Percentiles rank a stretch among this genome's conserved stretches.
phyloP scores from a whole-genome alignment of 2,797 vertebrate genomes.

The Atherinosoma microstoma region DNA sequence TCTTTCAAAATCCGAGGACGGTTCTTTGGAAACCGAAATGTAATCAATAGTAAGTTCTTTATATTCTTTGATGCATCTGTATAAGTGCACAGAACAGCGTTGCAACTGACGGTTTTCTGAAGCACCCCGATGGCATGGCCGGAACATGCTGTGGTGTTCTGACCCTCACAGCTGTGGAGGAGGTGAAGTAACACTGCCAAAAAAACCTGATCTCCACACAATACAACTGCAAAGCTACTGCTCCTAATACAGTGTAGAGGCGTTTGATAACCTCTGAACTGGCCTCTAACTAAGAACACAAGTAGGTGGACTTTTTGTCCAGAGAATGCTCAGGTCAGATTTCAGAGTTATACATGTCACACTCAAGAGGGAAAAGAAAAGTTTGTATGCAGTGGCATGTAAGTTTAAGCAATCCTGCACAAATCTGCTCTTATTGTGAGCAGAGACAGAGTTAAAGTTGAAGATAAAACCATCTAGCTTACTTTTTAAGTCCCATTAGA shows the following conservation, averaged over 20 bases:
- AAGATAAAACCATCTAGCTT: not conserved
- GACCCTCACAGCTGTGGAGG: slow-evolving; percentile 60
- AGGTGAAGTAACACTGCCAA: slow-evolving; percentile 46
- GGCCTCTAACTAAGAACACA: slow-evolving; percentile 73
- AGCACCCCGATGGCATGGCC: slow-evolving; percentile 25
- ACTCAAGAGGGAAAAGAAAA: not conserved
- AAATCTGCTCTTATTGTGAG: not conserved
- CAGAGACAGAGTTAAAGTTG: not conserved
- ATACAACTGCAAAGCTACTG: slow-evolving; percentile 13
- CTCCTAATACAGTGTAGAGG: slow-evolving; percentile 50
- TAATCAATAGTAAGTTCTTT: not conserved
- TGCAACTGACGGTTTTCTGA: slow-evolving; percentile 37
- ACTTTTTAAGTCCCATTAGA: not conserved
- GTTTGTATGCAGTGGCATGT: not conserved
- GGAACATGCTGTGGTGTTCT: slow-evolving; percentile 42
- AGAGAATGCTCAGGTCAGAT: slow-evolving; percentile 56
- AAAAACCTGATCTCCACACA: slow-evolving; percentile 38
- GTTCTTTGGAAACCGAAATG: not conserved
- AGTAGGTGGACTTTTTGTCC: slow-evolving; percentile 68
- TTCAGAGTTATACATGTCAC: slow-evolving; percentile 16
- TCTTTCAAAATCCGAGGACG: not conserved
- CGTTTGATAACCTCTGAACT: slow-evolving; percentile 68
- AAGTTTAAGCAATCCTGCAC: not conserved
- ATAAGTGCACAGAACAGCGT: not conserved
- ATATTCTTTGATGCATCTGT: not conserved